Evolutionary conservation across 2,888 invertebrate genomes (phyloP).

Genomic region (Polietes domitor): DNA sequence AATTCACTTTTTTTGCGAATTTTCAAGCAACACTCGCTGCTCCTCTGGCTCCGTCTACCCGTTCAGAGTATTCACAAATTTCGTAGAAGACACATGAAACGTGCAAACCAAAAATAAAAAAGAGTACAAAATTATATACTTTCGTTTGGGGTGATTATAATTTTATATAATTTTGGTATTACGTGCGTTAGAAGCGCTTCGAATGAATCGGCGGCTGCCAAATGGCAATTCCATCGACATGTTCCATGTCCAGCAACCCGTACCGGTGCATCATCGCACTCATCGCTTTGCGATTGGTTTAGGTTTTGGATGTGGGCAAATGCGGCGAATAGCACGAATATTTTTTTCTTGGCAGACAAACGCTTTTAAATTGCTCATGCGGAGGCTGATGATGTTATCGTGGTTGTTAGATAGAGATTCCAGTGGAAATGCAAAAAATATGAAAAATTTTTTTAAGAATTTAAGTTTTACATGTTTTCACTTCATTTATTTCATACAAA

Average conservation of each 20-base stretch:
- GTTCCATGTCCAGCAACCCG: not conserved
- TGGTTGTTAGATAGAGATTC: no score
- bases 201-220: not conserved
- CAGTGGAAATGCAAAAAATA: no score
- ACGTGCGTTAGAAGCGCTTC: slow-evolving; percentile 60
- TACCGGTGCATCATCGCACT: no score
- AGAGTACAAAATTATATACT: slow-evolving; percentile 61
- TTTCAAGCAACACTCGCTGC: slow-evolving; percentile 19
- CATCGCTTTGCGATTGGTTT: no score
- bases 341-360: no score
- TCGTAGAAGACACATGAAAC: slow-evolving; percentile 33
- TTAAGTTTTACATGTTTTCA: no score
- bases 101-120: slow-evolving; percentile 27
- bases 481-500: no score
- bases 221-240: slow-evolving; percentile 8
- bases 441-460: no score
- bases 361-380: no score
- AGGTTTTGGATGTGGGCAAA: no score
- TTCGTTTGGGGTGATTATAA: slow-evolving; percentile 61
- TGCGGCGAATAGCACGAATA: no score
- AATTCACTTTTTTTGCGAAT: slow-evolving; percentile 57
- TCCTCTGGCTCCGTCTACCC: slow-evolving; percentile 12
- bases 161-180: slow-evolving; percentile 64
- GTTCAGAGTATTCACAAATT: slow-evolving; percentile 6
- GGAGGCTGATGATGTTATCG: no score